phyloP scores from a whole-genome alignment of 2,888 invertebrate species.

The Hypena proboscidalis region DNA sequence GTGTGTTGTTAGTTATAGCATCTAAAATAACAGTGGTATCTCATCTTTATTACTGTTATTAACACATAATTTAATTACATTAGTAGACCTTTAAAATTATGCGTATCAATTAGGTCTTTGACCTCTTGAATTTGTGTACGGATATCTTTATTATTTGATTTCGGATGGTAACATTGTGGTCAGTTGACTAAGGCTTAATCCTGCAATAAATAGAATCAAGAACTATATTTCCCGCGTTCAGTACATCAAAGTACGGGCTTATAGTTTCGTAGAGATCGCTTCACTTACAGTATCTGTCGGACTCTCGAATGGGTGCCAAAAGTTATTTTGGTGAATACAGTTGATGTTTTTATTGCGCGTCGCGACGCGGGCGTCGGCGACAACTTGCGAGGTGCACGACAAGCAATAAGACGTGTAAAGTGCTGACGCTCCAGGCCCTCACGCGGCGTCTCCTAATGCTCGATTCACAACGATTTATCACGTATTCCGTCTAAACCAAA shows the following conservation, averaged over 20 bases:
- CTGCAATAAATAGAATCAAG: not conserved
- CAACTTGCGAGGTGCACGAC: conserved; percentile 65
- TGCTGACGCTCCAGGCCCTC: conserved; percentile 66
- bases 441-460: conserved; percentile 76
- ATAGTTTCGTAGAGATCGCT: conserved; percentile 57
- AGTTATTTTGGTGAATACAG: conserved; percentile 84
- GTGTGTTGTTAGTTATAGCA: no score
- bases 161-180: no score
- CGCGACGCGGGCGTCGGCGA: conserved; percentile 68
- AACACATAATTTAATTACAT: no score
- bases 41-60: no score
- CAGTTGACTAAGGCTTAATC: no score
- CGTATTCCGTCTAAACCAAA: conserved; percentile 75
- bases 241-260: conserved; percentile 30
- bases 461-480: conserved; percentile 80
- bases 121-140: no score
- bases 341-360: conserved; percentile 84
- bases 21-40: no score
- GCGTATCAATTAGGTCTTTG: no score
- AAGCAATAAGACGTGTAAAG: conserved; percentile 78
- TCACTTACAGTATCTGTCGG: conserved; percentile 74
- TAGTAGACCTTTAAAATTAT: no score
- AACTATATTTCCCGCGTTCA: conserved; percentile 12
- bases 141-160: no score
- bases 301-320: conserved; percentile 78